phyloP scores from a whole-genome alignment of 2,113 vertebrate genomes.

The Cettia cetti region DNA sequence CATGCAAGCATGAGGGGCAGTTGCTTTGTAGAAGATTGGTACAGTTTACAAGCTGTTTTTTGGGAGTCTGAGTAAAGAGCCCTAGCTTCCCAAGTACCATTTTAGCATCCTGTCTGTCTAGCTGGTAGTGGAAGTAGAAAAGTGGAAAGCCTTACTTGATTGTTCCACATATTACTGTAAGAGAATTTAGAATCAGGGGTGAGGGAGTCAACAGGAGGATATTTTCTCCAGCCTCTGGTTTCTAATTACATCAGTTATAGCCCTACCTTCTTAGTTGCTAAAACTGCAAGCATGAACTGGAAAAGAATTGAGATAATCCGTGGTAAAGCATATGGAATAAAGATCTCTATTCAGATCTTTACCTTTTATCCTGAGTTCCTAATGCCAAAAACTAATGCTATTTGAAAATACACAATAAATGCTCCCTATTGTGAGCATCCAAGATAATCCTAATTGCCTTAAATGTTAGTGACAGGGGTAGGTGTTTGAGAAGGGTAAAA shows the following conservation, averaged over 20 bases:
- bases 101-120: neutral
- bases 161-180: conserved; percentile 40
- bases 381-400: conserved; percentile 82
- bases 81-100: neutral
- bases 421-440: conserved; percentile 78
- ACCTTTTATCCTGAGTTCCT: conserved; percentile 81
- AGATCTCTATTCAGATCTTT: conserved; percentile 84
- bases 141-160: conserved; percentile 17
- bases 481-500: conserved; percentile 58
- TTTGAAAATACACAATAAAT: conserved; percentile 82
- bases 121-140: neutral
- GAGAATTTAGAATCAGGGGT: conserved; percentile 43
- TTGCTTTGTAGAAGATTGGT: neutral
- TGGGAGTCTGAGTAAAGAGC: neutral
- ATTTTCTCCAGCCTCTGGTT: conserved; percentile 63
- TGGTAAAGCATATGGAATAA: conserved; percentile 82
- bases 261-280: conserved; percentile 62
- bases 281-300: conserved; percentile 79
- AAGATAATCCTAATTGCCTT: conserved; percentile 79
- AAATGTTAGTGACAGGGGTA: conserved; percentile 77
- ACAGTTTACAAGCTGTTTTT: neutral
- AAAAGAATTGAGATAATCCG: conserved; percentile 83
- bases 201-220: conserved; percentile 32
- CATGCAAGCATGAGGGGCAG: neutral
- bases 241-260: conserved; percentile 69